phyloP scores from a whole-genome alignment of 2,113 vertebrate genomes.

The Nycticebus coucang region DNA sequence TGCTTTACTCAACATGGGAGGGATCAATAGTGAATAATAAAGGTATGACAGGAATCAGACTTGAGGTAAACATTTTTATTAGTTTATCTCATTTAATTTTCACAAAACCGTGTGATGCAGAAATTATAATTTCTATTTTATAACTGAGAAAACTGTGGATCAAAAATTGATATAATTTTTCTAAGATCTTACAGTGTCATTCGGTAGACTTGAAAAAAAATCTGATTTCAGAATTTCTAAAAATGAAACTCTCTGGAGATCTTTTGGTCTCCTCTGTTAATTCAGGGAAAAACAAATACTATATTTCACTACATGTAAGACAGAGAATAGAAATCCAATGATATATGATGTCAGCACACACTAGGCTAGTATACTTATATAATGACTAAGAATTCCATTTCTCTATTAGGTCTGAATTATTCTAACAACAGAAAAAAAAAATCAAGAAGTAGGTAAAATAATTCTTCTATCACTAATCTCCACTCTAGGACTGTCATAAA shows the following conservation, averaged over 20 bases:
- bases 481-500: background rate
- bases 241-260: background rate
- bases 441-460: background rate
- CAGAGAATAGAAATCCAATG: background rate
- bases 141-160: background rate
- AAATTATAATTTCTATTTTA: background rate
- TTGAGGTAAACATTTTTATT: background rate
- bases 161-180: background rate
- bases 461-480: background rate
- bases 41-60: background rate
- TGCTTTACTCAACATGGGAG: background rate
- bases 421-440: background rate
- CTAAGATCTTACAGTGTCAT: background rate
- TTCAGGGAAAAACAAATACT: background rate
- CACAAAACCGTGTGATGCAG: background rate
- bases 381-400: background rate
- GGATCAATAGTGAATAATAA: background rate
- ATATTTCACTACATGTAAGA: background rate
- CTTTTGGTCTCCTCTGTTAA: background rate
- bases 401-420: background rate
- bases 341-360: background rate
- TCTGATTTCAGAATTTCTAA: conserved; percentile 4
- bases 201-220: background rate
- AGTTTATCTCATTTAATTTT: background rate
- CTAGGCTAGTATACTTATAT: background rate